phyloP scores from a whole-genome alignment of 2,888 invertebrate genomes.

The Melanargia galathea region DNA sequence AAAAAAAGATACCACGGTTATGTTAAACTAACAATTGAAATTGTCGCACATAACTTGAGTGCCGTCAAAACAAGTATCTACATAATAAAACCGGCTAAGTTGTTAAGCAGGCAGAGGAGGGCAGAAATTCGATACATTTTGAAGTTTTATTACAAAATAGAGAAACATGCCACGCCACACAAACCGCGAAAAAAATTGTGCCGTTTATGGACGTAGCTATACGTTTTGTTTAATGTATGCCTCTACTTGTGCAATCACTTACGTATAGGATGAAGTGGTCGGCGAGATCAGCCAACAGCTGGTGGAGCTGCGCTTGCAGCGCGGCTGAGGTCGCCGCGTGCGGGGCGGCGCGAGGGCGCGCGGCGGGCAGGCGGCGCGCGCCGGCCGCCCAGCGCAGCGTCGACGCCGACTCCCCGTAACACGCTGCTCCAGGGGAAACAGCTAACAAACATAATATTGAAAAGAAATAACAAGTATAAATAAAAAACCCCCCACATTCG shows the following conservation, averaged over 20 bases:
- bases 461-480: no score
- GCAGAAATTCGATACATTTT: no score
- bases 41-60: background rate
- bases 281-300: constrained; percentile 61
- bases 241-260: no score
- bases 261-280: constrained; percentile 67
- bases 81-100: no score
- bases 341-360: constrained; percentile 43
- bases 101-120: no score
- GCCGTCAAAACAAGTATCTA: background rate
- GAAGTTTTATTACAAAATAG: no score
- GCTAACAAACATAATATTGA: constrained; percentile 72
- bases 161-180: no score
- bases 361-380: constrained; percentile 84
- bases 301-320: constrained; percentile 70
- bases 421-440: constrained; percentile 88
- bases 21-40: background rate
- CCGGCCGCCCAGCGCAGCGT: constrained; percentile 91
- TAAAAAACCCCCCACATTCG: no score
- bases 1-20: constrained; percentile 35
- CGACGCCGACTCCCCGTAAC: constrained; percentile 90
- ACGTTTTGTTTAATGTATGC: no score
- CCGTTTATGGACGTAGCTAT: no score
- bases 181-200: no score
- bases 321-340: constrained; percentile 49